These are phyloP conservation scores for Epinotia nisella DNA, from an alignment of 2,888 invertebrate species.

Conservation along the genomic window DNA sequence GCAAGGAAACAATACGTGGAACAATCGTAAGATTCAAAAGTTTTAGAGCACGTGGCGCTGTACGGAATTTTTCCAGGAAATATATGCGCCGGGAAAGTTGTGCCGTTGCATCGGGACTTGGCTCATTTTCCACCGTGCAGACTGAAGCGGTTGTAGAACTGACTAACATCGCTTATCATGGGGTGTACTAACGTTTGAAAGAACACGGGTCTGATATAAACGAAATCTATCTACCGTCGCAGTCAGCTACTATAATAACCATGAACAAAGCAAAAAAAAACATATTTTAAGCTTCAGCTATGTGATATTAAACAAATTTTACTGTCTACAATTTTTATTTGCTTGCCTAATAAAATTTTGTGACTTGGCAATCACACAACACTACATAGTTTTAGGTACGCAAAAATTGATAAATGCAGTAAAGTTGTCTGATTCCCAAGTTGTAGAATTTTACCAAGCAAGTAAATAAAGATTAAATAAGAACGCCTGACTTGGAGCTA, in stretches of 20 bases:
- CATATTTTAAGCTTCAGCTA: neutral
- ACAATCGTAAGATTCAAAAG: conserved; percentile 32
- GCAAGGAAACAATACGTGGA: conserved; percentile 14
- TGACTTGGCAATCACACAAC: too few relatives aligned
- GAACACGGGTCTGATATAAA: neutral
- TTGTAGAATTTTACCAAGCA: too few relatives aligned
- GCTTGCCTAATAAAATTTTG: too few relatives aligned
- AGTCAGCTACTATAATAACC: neutral
- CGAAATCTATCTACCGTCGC: neutral
- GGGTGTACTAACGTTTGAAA: too few relatives aligned
- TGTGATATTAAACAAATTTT: neutral
- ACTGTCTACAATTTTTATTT: too few relatives aligned
- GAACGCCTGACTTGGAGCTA: too few relatives aligned
- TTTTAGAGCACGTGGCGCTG: conserved; percentile 29
- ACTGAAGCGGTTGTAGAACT: neutral
- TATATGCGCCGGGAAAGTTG: conserved; percentile 35
- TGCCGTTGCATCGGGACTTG: conserved; percentile 33
- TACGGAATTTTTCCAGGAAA: conserved; percentile 33
- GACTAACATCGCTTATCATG: neutral
- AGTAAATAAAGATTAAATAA: too few relatives aligned
- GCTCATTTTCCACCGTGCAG: conserved; percentile 31
- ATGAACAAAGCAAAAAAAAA: neutral
- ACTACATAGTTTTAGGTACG: too few relatives aligned
- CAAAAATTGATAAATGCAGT: too few relatives aligned
- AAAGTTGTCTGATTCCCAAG: too few relatives aligned